Evolutionary conservation across 2,888 invertebrate genomes (phyloP).

Genomic region (Caenorhabditis sulstoni): DNA sequence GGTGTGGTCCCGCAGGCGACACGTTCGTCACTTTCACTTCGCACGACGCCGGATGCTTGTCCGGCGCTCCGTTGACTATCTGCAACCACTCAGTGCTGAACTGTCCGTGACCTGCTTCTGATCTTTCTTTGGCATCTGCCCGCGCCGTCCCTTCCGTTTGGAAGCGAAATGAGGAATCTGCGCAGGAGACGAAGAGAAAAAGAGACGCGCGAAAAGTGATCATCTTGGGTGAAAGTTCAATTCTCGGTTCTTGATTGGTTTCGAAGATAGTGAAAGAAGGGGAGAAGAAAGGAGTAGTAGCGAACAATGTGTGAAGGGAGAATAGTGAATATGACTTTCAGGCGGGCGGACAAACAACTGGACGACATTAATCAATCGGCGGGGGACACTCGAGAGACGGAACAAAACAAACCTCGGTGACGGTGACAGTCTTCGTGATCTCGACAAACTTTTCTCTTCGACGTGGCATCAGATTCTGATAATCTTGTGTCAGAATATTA

Average conservation of each 20-base stretch:
- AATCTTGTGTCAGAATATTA: constrained; percentile 59
- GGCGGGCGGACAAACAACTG: constrained; percentile 2
- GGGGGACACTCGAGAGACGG: not conserved
- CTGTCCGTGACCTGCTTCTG: no score
- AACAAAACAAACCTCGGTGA: constrained; percentile 60
- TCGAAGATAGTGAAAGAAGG: constrained; percentile 36
- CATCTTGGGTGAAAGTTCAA: constrained; percentile 50
- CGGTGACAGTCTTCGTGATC: constrained; percentile 67
- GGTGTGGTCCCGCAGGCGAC: constrained; percentile 52
- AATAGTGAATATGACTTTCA: not conserved
- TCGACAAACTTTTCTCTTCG: constrained; percentile 67
- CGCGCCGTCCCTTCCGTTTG: constrained; percentile 5
- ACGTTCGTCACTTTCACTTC: constrained; percentile 61
- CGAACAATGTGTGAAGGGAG: not conserved
- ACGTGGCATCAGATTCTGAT: constrained; percentile 64
- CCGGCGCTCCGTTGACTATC: constrained; percentile 60
- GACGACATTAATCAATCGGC: not conserved
- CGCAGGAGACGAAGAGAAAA: constrained; percentile 25
- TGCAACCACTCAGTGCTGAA: not conserved
- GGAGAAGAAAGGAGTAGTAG: constrained; percentile 9
- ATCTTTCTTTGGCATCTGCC: not conserved
- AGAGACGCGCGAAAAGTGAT: constrained; percentile 17
- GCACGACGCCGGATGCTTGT: constrained; percentile 58
- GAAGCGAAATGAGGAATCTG: constrained; percentile 26
- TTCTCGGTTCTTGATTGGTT: constrained; percentile 55